A percentile compares a stretch with the other conserved stretches of the same genome.
phyloP scores from a whole-genome alignment of 2,888 invertebrate genomes.

The Amorpha juglandis region DNA sequence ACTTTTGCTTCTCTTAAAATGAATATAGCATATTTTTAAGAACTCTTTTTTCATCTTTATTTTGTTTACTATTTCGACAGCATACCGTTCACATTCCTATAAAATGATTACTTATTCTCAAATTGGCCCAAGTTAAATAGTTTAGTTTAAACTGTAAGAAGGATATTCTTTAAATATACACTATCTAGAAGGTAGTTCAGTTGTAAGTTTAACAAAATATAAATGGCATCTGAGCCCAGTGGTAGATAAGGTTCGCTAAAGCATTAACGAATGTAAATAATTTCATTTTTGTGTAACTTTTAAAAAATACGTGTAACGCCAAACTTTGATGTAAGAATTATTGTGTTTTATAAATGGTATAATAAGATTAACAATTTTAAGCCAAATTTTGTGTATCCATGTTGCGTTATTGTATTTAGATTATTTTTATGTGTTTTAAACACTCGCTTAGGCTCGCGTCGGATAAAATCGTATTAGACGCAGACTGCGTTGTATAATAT shows the following conservation, averaged over 20 bases:
- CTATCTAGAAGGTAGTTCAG: neutral
- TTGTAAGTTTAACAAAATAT: conserved; percentile 4
- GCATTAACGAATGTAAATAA: too few relatives aligned
- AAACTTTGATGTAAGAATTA: neutral
- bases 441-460: neutral
- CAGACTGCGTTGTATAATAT: too few relatives aligned
- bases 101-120: neutral
- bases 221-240: conserved; percentile 6
- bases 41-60: neutral
- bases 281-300: too few relatives aligned
- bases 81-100: neutral
- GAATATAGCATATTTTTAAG: neutral
- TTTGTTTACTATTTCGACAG: neutral
- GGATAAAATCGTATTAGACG: too few relatives aligned
- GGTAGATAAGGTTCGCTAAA: conserved; percentile 1
- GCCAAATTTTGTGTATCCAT: neutral
- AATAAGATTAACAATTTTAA: neutral
- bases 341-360: neutral
- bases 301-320: neutral
- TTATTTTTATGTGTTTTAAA: neutral
- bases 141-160: neutral
- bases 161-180: neutral
- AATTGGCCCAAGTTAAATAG: neutral
- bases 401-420: neutral
- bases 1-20: too few relatives aligned